Evolutionary conservation across 1,140 invertebrate species (phyloP), one percentile per base, ranked within the genome.

Genomic region (Bombus superbus): DNA sequence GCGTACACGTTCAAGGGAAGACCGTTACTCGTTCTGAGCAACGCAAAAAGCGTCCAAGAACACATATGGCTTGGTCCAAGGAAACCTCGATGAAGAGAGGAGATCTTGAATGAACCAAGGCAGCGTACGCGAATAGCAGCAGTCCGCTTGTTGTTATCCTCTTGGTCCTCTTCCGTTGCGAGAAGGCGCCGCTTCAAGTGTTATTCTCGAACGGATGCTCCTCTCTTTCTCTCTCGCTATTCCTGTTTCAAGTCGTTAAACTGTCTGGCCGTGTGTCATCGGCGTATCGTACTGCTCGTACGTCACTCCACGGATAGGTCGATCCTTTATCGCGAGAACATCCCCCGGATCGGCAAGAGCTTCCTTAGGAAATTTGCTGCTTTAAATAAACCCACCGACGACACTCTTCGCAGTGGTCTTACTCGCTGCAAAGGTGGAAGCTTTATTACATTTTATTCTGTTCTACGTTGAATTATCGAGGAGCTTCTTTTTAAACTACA

Each of bases 161-260:
- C 18, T 38, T 47, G 8, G 57, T 74, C 47, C 40, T 74, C 38
- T 44, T 35, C 28, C 62, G 47, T 28, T 15, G 82, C 28, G n/a
- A 15, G n/a, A 47, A 73, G 47, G n/a, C 81, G 57, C 38, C 81
- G 28, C 22, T 38, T 69, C 77, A 25, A 85, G 62, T 80, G 86
- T 90, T 89, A 90, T 90, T 91, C 83, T 90, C 81, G 83, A 87
- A 85, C 83, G 81, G 71, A 87, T 74, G 69, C 79, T 66, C 32
- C 47, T 53, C 32, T 35, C 32, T 35, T 18, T 18, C 64, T 83
- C 75, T 87, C 79, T 74, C 62, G 82, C 40, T 90, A 81, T 86
- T 91, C 83, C 75, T 87, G 76, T 89, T 90, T 64, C 83, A 74
- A 90, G 90, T 91, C 89, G 87, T 90, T 91, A 90, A 91, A 87